Base-by-base conservation (phyloP, 2,797 vertebrate species). In the Pangasius krempfi region DNA sequence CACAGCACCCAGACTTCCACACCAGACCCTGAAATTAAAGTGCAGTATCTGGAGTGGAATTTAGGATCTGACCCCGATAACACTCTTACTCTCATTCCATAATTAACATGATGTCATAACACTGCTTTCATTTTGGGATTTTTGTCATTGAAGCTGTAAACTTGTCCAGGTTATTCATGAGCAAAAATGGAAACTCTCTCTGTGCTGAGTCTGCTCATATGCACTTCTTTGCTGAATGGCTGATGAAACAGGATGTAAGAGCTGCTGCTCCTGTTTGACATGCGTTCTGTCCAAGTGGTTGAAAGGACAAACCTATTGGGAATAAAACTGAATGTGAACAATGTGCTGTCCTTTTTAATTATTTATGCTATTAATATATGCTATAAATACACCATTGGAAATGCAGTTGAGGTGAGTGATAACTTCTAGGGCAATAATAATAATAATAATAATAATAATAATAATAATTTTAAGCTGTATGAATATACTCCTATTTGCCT, bases 181-280 rank as follows among this genome's bases (percentile, higher is more conserved):
- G n/a, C 22, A 25, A 37, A 30, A 37, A 82, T 70, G 25, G 40
- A 62, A 84, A 33, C 14, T 5, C 30, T 64, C 27, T 20, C 33
- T 84, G 30, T 20, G 47, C 54, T 44, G 66, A 66, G 68, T 88
- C 58, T 5, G 33, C 44, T 60, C 40, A 5, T 60, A 27, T 70
- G n/a, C 27, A 14, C 54, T 86, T 70, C 87, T 84, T 73, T 88
- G 68, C 18, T 27, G 40, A 66, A 62, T 18, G 87, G 85, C 85
- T 91, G 88, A 91, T 91, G 91, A 89, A 91, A 90, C 62, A 12
- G 30, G 13, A 68, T 85, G 91, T 78, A 91, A 91, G 90, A 85
- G 56, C 30, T 12, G 20, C 58, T 75, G 64, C 54, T 68, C 47
- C 16, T 8, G 8, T 86, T 90, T 52, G 89, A 79, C 85, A 83